Percentiles rank a stretch among this genome's conserved stretches.
Conservation (phyloP, 35 echinoderm and acorn worm genomes). For the Heliocidaris erythrogramma region DNA sequence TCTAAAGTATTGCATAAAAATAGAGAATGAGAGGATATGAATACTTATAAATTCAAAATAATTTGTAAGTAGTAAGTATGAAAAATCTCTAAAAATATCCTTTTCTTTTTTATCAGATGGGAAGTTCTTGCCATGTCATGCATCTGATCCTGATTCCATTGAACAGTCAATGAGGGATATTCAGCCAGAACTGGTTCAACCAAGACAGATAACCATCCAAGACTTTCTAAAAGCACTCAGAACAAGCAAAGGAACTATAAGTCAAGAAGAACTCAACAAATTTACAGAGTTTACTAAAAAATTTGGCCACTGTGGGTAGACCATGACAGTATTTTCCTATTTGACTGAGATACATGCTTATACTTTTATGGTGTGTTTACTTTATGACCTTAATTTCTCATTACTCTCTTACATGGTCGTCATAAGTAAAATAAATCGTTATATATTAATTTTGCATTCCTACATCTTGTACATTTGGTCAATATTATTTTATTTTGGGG, state of each 20-base stretch:
- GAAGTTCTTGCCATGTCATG: constrained; percentile 70
- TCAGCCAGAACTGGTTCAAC: constrained; percentile 61
- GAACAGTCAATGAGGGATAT: constrained; percentile 60
- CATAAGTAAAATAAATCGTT: too few species aligned
- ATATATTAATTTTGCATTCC: too few species aligned
- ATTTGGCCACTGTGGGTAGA: constrained; percentile 63
- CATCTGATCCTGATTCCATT: constrained; percentile 35
- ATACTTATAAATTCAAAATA: not conserved
- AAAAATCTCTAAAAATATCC: not conserved
- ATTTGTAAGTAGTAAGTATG: not conserved
- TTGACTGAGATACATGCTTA: not conserved
- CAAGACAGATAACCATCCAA: constrained; percentile 59
- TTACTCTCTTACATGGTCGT: too few species aligned
- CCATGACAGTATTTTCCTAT: not conserved
- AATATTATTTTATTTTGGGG: too few species aligned
- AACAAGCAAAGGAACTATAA: constrained; percentile 73
- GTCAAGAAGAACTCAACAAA: constrained; percentile 65
- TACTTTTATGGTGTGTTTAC: too few species aligned
- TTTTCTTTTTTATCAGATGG: constrained; percentile 65
- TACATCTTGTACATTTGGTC: too few species aligned
- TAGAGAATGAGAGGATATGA: not conserved
- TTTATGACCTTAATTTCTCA: too few species aligned
- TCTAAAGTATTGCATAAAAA: not conserved
- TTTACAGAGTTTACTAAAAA: constrained; percentile 85
- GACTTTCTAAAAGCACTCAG: constrained; percentile 72